phyloP scores from a whole-genome alignment of 2,113 vertebrate species.

The Acanthisitta chloris region DNA sequence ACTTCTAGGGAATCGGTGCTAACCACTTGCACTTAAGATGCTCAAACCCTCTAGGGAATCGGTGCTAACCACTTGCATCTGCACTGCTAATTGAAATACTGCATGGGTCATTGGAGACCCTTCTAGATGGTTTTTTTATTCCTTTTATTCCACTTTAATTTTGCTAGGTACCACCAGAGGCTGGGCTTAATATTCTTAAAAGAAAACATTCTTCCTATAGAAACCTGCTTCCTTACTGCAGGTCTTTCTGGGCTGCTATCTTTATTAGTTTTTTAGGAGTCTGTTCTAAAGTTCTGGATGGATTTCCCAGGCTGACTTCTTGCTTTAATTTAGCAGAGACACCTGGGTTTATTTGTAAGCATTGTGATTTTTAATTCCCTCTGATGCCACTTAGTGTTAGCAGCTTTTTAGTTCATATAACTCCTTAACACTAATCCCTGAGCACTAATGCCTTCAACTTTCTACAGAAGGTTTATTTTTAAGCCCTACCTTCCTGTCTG shows the following conservation, averaged over 20 bases:
- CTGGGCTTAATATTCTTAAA: background rate
- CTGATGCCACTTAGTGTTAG: background rate
- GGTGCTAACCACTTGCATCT: background rate
- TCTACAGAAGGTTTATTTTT: background rate
- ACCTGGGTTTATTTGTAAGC: background rate
- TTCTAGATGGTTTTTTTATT: background rate
- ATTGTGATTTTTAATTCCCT: background rate
- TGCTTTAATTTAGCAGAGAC: background rate
- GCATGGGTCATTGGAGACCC: background rate
- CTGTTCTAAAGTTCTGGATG: background rate
- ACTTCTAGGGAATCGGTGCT: accelerated
- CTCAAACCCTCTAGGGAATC: background rate
- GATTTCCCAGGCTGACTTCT: background rate
- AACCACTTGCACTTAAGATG: background rate
- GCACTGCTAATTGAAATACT: background rate
- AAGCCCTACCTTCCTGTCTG: background rate
- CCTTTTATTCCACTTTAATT: background rate
- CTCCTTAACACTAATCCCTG: background rate
- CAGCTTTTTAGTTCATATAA: background rate
- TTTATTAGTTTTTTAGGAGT: background rate
- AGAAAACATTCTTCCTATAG: background rate
- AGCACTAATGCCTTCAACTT: background rate
- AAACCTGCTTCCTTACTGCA: background rate
- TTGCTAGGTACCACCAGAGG: background rate
- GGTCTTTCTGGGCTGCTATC: background rate